Conservation (phyloP, 2,113 vertebrate species). For the Brienomyrus brachyistius region DNA sequence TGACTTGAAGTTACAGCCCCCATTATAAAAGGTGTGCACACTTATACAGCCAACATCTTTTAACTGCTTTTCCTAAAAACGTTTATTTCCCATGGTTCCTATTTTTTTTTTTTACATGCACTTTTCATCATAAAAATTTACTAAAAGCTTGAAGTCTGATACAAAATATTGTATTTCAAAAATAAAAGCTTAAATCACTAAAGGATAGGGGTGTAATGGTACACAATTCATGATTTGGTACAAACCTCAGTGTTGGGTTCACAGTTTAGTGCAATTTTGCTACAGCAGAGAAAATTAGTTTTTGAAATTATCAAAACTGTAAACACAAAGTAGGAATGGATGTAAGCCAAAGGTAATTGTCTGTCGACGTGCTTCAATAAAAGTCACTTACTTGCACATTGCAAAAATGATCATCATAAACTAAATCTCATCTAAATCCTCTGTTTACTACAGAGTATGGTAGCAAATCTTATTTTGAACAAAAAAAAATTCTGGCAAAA, state of each 20-base stretch:
- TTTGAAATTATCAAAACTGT: neutral
- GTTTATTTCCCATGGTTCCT: neutral
- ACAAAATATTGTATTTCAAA: neutral
- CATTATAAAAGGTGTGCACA: neutral
- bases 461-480: neutral
- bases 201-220: neutral
- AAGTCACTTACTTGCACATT: neutral
- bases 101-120: neutral
- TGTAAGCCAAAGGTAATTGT: neutral
- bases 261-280: neutral
- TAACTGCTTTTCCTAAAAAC: neutral
- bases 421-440: neutral
- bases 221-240: neutral
- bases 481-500: neutral
- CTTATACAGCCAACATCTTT: neutral
- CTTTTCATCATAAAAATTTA: neutral
- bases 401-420: neutral
- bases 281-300: neutral
- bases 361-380: neutral
- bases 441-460: neutral
- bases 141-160: neutral
- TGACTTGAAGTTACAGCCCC: neutral
- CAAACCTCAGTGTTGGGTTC: neutral
- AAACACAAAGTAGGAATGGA: neutral
- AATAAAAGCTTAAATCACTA: neutral